These are phyloP conservation scores for Drosophila antonietae DNA, from an alignment of 2,888 invertebrate genomes.

Conservation along the genomic window DNA sequence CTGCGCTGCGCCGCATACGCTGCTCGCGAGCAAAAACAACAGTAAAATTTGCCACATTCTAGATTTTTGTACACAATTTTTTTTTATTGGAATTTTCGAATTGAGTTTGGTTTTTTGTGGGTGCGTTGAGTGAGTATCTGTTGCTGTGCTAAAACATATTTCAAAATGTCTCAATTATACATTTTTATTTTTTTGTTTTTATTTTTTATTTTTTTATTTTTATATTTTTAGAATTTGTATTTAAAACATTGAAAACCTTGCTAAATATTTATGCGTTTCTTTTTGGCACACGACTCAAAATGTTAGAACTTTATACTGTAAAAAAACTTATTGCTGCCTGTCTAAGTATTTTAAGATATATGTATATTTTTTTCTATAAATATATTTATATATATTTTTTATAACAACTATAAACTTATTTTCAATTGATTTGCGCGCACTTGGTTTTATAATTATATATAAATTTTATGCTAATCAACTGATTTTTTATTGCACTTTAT, in stretches of 20 bases:
- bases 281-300: constrained; percentile 61
- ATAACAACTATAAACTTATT: not conserved
- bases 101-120: not conserved
- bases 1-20: constrained; percentile 3
- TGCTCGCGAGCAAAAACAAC: constrained; percentile 9
- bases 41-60: constrained; percentile 10
- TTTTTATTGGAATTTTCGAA: not conserved
- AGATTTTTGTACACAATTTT: not conserved
- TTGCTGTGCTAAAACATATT: constrained; percentile 28
- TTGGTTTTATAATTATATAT: constrained; percentile 4
- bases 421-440: constrained; percentile 9
- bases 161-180: constrained; percentile 15
- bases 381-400: not conserved
- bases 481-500: not conserved
- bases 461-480: not conserved
- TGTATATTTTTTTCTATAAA: not conserved
- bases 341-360: constrained; percentile 7
- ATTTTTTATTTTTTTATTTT: not conserved
- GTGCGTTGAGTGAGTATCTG: not conserved
- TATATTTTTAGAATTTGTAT: constrained; percentile 28
- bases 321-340: constrained; percentile 51
- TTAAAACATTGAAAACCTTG: constrained; percentile 44
- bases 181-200: constrained; percentile 9
- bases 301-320: constrained; percentile 8
- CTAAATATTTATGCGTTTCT: constrained; percentile 40